A percentile compares a stretch with the other conserved stretches of the same genome.
These are phyloP conservation scores for Creontiades dilutus DNA, from an alignment of 2,888 invertebrate genomes.

Conservation along the genomic window DNA sequence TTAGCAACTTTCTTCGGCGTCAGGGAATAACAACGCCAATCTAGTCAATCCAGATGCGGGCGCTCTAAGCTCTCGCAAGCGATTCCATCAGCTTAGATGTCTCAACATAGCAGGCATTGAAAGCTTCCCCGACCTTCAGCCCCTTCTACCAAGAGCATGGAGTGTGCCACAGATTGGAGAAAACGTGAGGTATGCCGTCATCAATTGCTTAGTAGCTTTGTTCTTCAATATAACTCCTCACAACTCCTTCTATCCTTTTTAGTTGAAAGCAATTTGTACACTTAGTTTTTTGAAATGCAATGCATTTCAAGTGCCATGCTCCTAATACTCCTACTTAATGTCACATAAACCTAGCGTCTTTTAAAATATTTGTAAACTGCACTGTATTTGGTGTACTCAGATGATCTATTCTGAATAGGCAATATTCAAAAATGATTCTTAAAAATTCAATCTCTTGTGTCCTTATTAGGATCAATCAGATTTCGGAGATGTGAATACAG, in stretches of 20 bases:
- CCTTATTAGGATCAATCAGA: too few species aligned
- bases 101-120: conserved; percentile 90
- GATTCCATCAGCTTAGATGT: conserved; percentile 79
- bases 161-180: conserved; percentile 83
- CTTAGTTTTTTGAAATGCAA: too few species aligned
- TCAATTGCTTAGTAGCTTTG: conserved; percentile 30
- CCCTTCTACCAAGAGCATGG: conserved; percentile 86
- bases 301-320: too few species aligned
- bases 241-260: neutral
- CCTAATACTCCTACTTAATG: too few species aligned
- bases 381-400: too few species aligned
- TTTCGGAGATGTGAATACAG: too few species aligned
- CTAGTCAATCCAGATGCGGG: conserved; percentile 70
- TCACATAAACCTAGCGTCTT: too few species aligned
- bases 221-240: neutral
- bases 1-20: conserved; percentile 70
- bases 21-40: conserved; percentile 75
- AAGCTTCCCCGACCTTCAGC: conserved; percentile 82
- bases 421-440: too few species aligned
- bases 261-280: too few species aligned
- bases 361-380: too few species aligned
- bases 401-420: too few species aligned
- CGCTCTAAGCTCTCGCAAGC: conserved; percentile 69
- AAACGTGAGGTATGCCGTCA: conserved; percentile 78
- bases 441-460: too few species aligned